Base-by-base conservation (phyloP, 2,888 invertebrate species). In the Drosophila paramelanica region DNA sequence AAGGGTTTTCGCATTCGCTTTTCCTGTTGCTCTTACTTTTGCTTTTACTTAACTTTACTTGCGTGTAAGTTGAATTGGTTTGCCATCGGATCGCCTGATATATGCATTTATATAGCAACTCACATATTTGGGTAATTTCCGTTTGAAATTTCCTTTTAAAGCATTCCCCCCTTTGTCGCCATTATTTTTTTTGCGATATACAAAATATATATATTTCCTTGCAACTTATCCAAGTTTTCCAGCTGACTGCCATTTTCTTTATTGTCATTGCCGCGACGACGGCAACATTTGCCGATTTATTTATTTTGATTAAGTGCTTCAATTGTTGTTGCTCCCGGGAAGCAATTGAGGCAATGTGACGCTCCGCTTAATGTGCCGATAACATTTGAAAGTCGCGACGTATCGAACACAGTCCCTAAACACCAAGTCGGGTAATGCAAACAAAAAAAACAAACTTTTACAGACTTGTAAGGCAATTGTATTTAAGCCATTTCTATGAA, bases 201-300 rank as follows among this genome's bases (percentile, higher is more conserved):
- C 17, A 31, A 31, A 31, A 53, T 51, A 42, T 49, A 42, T 49
- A 23, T 38, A 56, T 60, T 74, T 60, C 49, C 45, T 65, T 66
- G 62, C 79, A 79, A 76, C 73, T 85, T 83, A 82, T 82, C 79
- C 79, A 52, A 55, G 68, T 71, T 73, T 83, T 83, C 86, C 81
- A 82, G 65, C 68, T 86, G 83, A 79, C 51, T 82, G 81, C 58
- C 51, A 67, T 69, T 59, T 73, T 61, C 64, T 60, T 76, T 71
- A 76, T 80, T 73, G 74, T 64, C 74, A 65, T 72, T 74, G 67
- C 60, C 52, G 55, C 46, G 23, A 13, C 51, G 51, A 25, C 46
- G 66, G 45, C 72, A 72, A 62, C 69, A 69, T 73, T 71, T 73
- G 57, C 60, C 76, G 66, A 67, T 73, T 73, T 78, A 67, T 76